Evolutionary conservation across 2,888 invertebrate species (phyloP), one percentile per base, ranked within the genome.

Genomic region (Eueremaeus valkanovi): DNA sequence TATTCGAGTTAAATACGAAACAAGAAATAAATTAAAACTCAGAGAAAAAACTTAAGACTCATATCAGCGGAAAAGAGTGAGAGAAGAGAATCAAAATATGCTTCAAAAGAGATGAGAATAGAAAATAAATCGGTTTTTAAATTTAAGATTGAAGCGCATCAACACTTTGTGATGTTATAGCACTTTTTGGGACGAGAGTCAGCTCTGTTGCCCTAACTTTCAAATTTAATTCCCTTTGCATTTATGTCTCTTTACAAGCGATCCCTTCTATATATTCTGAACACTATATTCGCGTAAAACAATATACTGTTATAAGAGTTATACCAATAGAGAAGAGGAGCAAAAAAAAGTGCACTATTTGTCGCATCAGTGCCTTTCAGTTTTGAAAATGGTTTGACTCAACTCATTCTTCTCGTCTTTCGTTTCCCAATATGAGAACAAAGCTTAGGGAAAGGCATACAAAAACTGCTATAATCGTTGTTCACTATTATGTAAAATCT

Each of bases 101-200:
- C 16, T 21, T 18, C n/a, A 51, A 51, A 51, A 51, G 18, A 16
- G 21, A 51, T 9, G 18, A 51, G 51, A 51, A 51, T 6, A 51
- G 51, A 51, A 51, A 51, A 51, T 51, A 51, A 51, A 51, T 51
- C 18, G 21, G 9, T 51, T 51, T 36, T 51, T 51, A 51, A 51
- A 51, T 51, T 51, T 16, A 51, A 51, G 51, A n/a, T 51, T 51
- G 9, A 51, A 51, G 5, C 51, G 8, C 51, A 51, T 51, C 51
- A 18, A 51, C 51, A 51, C 51, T 51, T 18, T 51, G 51, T n/a
- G 51, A 51, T 18, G 9, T 36, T 11, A 51, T 5, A 51, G 9
- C 9, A 51, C n/a, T 51, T 51, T 3, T 5, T 11, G n/a, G 21
- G 42, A 11, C 42, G 42, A 42, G 42, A 11, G 9, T 42, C 9